Evolutionary conservation across 2,113 vertebrate genomes (phyloP).

Genomic region (Colossoma macropomum): DNA sequence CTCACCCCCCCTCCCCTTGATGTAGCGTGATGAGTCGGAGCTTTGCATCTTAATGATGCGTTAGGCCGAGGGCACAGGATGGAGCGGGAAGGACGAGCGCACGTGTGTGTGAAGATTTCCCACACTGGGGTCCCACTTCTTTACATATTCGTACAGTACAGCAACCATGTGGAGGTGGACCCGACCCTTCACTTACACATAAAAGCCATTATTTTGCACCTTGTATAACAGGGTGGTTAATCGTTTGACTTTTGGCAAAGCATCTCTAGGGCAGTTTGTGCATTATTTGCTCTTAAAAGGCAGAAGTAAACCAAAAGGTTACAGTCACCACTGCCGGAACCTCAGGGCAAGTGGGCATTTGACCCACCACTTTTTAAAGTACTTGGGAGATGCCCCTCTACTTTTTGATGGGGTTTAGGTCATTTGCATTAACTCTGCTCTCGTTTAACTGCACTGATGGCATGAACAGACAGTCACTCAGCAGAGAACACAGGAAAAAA

Average conservation of each 20-base stretch:
- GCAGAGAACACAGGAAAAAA: too few species aligned
- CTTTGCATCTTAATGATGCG: slow-evolving; percentile 48
- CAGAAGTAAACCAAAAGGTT: neutral
- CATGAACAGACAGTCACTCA: too few species aligned
- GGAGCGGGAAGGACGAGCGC: too few species aligned
- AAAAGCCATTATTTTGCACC: neutral
- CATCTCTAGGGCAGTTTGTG: neutral
- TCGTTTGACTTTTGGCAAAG: slow-evolving; percentile 18
- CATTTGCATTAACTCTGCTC: too few species aligned
- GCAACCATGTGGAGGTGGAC: slow-evolving; percentile 12
- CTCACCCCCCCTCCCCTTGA: slow-evolving; percentile 33
- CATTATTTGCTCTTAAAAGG: neutral
- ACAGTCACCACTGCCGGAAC: too few species aligned
- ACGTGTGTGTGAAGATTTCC: neutral
- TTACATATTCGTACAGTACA: neutral
- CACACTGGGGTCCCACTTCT: neutral
- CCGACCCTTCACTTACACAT: neutral
- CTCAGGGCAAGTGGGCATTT: too few species aligned
- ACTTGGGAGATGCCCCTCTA: too few species aligned
- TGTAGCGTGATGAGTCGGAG: slow-evolving; percentile 34
- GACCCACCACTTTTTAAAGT: too few species aligned
- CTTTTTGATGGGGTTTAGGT: too few species aligned
- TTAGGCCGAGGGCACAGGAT: neutral
- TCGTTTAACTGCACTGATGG: too few species aligned
- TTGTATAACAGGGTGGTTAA: slow-evolving; percentile 3